These are phyloP conservation scores for Phoxinus dragarum DNA, from an alignment of 2,797 vertebrate genomes.

Conservation along the genomic window DNA sequence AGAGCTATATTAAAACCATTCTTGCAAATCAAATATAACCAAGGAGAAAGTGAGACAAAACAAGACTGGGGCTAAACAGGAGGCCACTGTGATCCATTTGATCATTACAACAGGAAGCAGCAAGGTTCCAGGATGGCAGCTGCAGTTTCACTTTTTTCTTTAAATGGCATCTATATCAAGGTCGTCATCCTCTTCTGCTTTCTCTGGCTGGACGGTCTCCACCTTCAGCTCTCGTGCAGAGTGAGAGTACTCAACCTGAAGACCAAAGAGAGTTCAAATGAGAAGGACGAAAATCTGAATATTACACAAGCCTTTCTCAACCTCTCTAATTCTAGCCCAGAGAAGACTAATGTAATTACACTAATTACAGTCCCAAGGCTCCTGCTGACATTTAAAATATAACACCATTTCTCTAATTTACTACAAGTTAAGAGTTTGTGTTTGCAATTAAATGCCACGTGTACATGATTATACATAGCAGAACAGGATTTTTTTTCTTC, in stretches of 20 bases:
- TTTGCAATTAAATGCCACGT: too few species aligned
- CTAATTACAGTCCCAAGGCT: slow-evolving; percentile 23
- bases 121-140: slow-evolving; percentile 60
- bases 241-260: slow-evolving; percentile 94
- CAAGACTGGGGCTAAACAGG: slow-evolving; percentile 60
- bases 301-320: not conserved
- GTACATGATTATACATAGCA: too few species aligned
- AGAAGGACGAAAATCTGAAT: not conserved
- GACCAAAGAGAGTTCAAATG: slow-evolving; percentile 15
- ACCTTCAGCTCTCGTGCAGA: slow-evolving; percentile 93
- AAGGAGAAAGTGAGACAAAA: slow-evolving; percentile 51
- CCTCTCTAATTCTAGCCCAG: not conserved
- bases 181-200: slow-evolving; percentile 90
- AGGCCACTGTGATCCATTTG: slow-evolving; percentile 66
- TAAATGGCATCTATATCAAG: slow-evolving; percentile 98
- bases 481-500: too few species aligned
- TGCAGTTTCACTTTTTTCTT: slow-evolving; percentile 61
- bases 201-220: slow-evolving; percentile 90
- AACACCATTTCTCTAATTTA: not conserved
- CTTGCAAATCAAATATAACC: slow-evolving; percentile 66
- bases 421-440: not conserved
- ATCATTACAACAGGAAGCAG: slow-evolving; percentile 65
- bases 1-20: slow-evolving; percentile 75
- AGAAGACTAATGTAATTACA: slow-evolving; percentile 37
- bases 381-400: slow-evolving; percentile 15